Evolutionary conservation across 2,113 vertebrate species (phyloP), one percentile per base, ranked within the genome.

Genomic region (Ciconia stormi): DNA sequence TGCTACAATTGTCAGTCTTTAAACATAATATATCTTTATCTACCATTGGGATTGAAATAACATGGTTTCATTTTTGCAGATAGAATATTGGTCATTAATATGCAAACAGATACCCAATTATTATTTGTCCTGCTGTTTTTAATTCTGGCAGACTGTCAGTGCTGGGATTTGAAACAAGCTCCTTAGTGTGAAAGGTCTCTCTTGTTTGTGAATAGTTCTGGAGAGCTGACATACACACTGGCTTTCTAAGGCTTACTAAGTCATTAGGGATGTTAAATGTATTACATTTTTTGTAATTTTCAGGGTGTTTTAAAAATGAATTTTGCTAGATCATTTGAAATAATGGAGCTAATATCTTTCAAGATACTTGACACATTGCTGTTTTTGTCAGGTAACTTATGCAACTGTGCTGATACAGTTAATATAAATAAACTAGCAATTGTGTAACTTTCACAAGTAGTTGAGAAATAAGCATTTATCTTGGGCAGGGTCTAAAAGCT

Each of bases 91-190:
- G 59, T 95, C 91, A 95, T 98, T 97, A 98, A 95, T 92, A 97
- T 97, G 94, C 92, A 95, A 95, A 83, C 83, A 92, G 96, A 67
- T 94, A 90, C 26, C 92, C 96, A 96, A 94, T 97, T 97, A 87
- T 93, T 95, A 93, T 90, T 95, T 95, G 78, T 86, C 96, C 96
- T 91, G 95, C 97, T 98, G 97, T 96, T 97, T 97, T 93, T 32
- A 36, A 20, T 93, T 95, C 89, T 67, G 84, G 53, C 81, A 87
- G 72, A 26, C 76, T 97, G 95, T 97, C 95, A 89, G 81, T 87
- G 81, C 72, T 94, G 67, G 40, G 91, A 73, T 76, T 93, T 96
- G 91, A 81, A 98, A 96, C 93, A 88, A 95, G 89, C 90, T 92
- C 77, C 19, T 26, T 71, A 53, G 97, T 91, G 85, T 87, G 97